Evolutionary conservation across 2,888 invertebrate species (phyloP).

Genomic region (Athetis lepigone): DNA sequence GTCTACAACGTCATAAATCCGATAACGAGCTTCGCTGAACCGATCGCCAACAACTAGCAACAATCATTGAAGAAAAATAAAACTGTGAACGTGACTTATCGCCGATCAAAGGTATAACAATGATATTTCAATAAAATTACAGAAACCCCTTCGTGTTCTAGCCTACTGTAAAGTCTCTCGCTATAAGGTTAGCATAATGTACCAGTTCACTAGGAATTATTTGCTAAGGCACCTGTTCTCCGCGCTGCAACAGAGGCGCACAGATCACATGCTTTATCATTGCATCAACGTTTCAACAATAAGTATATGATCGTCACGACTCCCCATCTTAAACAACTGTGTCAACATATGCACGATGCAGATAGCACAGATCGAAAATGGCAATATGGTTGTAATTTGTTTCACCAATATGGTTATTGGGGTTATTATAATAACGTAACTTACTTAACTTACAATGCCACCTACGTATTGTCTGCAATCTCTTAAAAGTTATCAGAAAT

Average conservation of each 20-base stretch:
- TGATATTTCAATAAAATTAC: slow-evolving; percentile 42
- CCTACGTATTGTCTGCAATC: slow-evolving; percentile 33
- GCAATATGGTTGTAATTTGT: slow-evolving; percentile 52
- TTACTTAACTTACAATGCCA: slow-evolving; percentile 51
- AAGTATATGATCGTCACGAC: slow-evolving; percentile 27
- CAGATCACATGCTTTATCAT: slow-evolving; percentile 51
- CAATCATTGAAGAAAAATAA: slow-evolving; percentile 62
- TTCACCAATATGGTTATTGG: slow-evolving; percentile 47
- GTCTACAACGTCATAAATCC: slow-evolving; percentile 78
- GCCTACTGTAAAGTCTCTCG: slow-evolving; percentile 10
- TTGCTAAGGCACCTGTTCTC: slow-evolving; percentile 34
- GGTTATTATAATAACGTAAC: slow-evolving; percentile 43
- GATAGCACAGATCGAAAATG: slow-evolving; percentile 25
- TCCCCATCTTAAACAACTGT: slow-evolving; percentile 29
- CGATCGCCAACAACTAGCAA: slow-evolving; percentile 65
- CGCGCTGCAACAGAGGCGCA: slow-evolving; percentile 24
- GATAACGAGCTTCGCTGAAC: slow-evolving; percentile 75
- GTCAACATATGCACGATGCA: slow-evolving; percentile 28
- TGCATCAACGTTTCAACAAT: slow-evolving; percentile 34
- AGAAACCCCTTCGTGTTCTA: slow-evolving; percentile 44
- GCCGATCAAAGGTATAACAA: slow-evolving; percentile 47
- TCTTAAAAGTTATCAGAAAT: slow-evolving; percentile 29
- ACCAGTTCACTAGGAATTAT: slow-evolving; percentile 36
- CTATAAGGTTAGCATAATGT: slow-evolving; percentile 29
- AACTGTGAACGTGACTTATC: slow-evolving; percentile 55